phyloP scores from a whole-genome alignment of 2,113 vertebrate species.

The Tonatia bakeri region DNA sequence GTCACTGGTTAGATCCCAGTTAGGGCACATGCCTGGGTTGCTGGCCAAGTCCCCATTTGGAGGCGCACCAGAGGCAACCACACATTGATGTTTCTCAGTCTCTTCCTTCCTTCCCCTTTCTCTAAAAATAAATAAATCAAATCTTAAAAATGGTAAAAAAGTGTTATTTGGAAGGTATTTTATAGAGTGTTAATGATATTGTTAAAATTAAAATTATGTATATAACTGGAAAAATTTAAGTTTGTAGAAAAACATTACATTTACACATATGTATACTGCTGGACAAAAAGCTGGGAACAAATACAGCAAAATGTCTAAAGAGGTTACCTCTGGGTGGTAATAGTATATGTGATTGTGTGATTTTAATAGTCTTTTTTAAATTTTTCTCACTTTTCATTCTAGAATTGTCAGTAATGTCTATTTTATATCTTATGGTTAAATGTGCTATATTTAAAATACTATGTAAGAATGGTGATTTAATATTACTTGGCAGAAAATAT shows the following conservation, averaged over 20 bases:
- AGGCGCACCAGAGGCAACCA: no score
- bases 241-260: slow-evolving; percentile 12
- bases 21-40: no score
- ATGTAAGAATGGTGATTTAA: neutral
- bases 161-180: neutral
- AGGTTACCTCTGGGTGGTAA: neutral
- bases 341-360: neutral
- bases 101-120: no score
- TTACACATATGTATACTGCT: neutral
- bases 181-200: neutral
- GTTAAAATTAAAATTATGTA: neutral
- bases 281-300: neutral
- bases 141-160: no score
- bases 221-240: neutral
- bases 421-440: slow-evolving; percentile 7
- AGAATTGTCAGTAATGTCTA: neutral
- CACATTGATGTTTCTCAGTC: no score
- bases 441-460: slow-evolving; percentile 2
- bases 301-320: neutral
- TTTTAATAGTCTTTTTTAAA: neutral
- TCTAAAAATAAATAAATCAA: no score
- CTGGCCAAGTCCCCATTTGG: no score
- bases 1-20: no score
- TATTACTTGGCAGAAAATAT: neutral
- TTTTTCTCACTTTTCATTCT: neutral